These are phyloP conservation scores for Aleiodes testaceus DNA, from an alignment of 2,888 invertebrate species.

Conservation along the genomic window DNA sequence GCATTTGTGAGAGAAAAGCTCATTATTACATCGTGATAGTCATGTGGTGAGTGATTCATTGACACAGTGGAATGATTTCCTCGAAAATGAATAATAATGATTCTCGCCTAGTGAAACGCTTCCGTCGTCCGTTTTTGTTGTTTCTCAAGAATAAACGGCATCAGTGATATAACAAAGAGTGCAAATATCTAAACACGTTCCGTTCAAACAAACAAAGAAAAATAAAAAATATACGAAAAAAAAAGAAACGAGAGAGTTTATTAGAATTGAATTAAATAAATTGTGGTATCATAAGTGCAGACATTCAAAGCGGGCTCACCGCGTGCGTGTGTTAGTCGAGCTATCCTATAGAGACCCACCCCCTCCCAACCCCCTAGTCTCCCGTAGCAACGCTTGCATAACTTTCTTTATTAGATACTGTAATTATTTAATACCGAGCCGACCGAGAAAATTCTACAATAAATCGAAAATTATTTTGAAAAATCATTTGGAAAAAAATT, in stretches of 20 bases:
- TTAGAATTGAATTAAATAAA: conserved; percentile 9
- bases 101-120: conserved; percentile 39
- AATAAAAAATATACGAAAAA: neutral
- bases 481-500: neutral
- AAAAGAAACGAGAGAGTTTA: neutral
- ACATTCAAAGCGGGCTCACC: neutral
- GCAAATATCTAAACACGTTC: conserved; percentile 39
- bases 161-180: conserved; percentile 29
- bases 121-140: conserved; percentile 26
- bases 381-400: conserved; percentile 52
- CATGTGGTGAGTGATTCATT: conserved; percentile 17
- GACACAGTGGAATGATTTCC: neutral
- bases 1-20: neutral
- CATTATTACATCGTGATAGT: neutral
- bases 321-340: conserved; percentile 28
- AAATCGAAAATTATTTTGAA: neutral
- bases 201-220: conserved; percentile 9
- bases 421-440: conserved; percentile 56
- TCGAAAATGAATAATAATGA: neutral
- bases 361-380: conserved; percentile 27
- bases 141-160: conserved; percentile 18
- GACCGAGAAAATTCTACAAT: conserved; percentile 15
- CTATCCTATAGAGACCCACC: conserved; percentile 25
- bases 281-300: neutral
- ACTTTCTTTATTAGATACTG: conserved; percentile 58